Evolutionary conservation across 2,888 invertebrate genomes (phyloP).

Genomic region (Perdita meconis): DNA sequence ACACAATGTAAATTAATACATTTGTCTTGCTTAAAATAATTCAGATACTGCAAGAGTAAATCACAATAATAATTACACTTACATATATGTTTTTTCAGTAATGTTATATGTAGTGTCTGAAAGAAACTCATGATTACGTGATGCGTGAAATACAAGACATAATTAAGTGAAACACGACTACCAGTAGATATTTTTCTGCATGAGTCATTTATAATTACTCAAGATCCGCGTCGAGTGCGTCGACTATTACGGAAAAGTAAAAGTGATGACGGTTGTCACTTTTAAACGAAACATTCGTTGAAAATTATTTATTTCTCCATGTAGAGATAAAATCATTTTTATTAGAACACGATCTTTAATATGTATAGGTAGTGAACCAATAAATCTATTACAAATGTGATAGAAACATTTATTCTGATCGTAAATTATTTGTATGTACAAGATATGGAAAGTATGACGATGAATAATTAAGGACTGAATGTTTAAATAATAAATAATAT

Average conservation of each 20-base stretch:
- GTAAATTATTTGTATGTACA: constrained; percentile 38
- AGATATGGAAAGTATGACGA: constrained; percentile 31
- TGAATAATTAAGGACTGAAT: constrained; percentile 17
- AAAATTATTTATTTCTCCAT: not conserved
- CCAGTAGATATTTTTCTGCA: constrained; percentile 14
- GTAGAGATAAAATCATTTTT: constrained; percentile 4
- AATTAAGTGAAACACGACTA: constrained; percentile 19
- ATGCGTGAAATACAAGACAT: constrained; percentile 1
- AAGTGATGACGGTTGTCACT: not conserved
- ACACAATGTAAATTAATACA: no score
- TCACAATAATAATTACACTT: not conserved
- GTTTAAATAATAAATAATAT: constrained; percentile 10
- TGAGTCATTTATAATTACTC: not conserved
- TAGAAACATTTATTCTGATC: constrained; percentile 48
- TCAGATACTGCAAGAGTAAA: not conserved
- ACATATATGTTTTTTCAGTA: not conserved
- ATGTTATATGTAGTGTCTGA: not conserved
- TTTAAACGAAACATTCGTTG: not conserved
- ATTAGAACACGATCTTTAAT: no score
- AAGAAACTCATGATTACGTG: constrained; percentile 2
- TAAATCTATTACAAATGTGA: constrained; percentile 24
- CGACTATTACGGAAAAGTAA: not conserved
- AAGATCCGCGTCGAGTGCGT: not conserved
- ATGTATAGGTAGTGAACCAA: constrained; percentile 14
- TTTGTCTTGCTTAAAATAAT: no score